Evolutionary conservation across 2,113 vertebrate genomes (phyloP), one percentile per base, ranked within the genome.

Genomic region (Pseudopipra pipra): DNA sequence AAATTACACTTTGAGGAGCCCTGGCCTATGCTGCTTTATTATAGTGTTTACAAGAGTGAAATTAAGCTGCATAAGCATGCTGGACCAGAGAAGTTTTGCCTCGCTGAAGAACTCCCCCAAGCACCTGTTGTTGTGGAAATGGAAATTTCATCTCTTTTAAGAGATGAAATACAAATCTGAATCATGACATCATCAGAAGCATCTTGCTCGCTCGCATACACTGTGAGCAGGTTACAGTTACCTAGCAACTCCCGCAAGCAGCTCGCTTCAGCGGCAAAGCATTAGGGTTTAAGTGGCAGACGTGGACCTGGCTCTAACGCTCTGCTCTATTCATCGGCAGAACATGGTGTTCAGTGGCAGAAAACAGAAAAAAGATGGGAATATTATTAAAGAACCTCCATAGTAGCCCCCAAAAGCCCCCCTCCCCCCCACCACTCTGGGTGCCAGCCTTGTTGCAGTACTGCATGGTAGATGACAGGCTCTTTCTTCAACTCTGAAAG

Each of bases 181-280:
- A 70, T 54, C 87, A 46, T 90, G 88, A 83, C 90, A 93, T 94
- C 95, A 95, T 39, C 85, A 76, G 25, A 75, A 89, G 62, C 33
- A 37, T 80, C 82, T 93, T 0, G 0, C 67, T 58, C 1, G 18
- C 76, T 94, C 17, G 2, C 47, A 43, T 41, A 62, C 74, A 31
- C 88, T 47, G 28, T 5, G 76, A 87, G 91, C 93, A 93, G 85
- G 83, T 89, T 89, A n/a, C 3, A 8, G 96, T 97, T 93, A 90
- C 96, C 91, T 96, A 97, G 96, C 96, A 97, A 97, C 96, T 78
- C 86, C 70, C 2, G 17, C 83, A 67, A 90, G 83, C 65, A 89
- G 76, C 88, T 93, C 7, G 1, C 46, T 85, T 83, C 88, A 80
- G 79, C 0, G 1, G 85, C 85, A 46, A 66, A 74, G 63, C 83